Evolutionary conservation across 37 sponge, comb jelly and placozoan species (phyloP).

Genomic region (Theonella swinhoei): DNA sequence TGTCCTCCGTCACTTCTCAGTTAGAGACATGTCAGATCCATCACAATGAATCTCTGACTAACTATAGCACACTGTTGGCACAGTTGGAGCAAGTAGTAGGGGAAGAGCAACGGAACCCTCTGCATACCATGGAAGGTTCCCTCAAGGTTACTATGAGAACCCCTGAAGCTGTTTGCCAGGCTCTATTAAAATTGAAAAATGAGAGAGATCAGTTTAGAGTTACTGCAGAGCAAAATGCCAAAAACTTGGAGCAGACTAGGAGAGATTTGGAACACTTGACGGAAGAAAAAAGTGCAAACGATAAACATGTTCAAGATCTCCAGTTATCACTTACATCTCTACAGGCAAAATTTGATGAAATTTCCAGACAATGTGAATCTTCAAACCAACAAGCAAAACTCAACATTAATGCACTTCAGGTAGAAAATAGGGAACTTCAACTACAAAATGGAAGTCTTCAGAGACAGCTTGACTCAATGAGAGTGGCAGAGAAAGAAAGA

Average conservation of each 20-base stretch:
- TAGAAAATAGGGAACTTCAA: background rate
- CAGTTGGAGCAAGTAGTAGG: background rate
- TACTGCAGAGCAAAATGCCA: background rate
- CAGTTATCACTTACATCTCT: background rate
- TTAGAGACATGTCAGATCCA: background rate
- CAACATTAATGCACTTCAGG: background rate
- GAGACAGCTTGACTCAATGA: background rate
- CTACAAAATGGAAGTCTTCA: background rate
- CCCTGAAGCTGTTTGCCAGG: background rate
- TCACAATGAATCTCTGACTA: background rate
- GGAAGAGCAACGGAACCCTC: background rate
- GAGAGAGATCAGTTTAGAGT: background rate
- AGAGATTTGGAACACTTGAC: background rate
- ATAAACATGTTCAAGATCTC: background rate
- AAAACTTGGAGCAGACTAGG: background rate
- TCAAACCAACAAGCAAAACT: background rate
- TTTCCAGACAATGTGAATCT: background rate
- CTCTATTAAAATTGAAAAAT: background rate
- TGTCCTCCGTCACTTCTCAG: background rate
- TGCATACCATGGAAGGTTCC: background rate
- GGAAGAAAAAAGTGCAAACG: background rate
- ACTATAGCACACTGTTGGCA: background rate
- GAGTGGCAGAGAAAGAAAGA: background rate
- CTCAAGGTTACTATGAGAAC: background rate
- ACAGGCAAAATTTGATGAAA: background rate